Conservation (phyloP, 2,113 vertebrate species). For the Leptosomus discolor region DNA sequence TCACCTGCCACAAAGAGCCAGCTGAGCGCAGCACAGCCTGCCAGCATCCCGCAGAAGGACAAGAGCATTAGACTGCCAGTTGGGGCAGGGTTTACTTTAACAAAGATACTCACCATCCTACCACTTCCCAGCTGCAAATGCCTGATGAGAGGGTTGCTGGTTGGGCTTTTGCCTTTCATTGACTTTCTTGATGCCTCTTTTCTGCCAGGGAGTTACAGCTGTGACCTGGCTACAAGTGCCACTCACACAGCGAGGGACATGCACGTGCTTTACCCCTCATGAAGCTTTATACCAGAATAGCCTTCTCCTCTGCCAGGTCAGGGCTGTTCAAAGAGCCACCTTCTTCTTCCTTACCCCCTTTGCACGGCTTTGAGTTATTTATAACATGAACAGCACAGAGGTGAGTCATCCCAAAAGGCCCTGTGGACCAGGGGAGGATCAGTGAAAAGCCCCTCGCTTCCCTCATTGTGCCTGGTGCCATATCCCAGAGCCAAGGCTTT, state of each 20-base stretch:
- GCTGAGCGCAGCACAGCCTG: not conserved
- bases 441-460: not conserved
- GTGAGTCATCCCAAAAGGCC: not conserved
- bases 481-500: not conserved
- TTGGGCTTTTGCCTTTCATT: not conserved
- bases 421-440: not conserved
- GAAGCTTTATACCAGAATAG: rapidly evolving
- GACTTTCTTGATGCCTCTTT: not conserved
- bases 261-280: rapidly evolving
- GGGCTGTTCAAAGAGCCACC: not conserved
- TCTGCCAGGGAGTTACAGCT: not conserved
- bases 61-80: not conserved
- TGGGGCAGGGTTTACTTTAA: not conserved
- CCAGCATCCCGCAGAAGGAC: not conserved
- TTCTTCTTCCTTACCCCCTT: not conserved
- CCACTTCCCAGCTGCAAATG: not conserved
- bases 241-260: not conserved
- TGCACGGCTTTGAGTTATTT: not conserved
- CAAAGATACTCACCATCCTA: not conserved
- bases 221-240: not conserved
- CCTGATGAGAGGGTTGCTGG: not conserved
- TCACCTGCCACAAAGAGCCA: not conserved
- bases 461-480: rapidly evolving
- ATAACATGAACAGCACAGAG: not conserved
- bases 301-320: not conserved